Conservation (phyloP, 1,140 invertebrate species). For the Caligus rogercresseyi region DNA sequence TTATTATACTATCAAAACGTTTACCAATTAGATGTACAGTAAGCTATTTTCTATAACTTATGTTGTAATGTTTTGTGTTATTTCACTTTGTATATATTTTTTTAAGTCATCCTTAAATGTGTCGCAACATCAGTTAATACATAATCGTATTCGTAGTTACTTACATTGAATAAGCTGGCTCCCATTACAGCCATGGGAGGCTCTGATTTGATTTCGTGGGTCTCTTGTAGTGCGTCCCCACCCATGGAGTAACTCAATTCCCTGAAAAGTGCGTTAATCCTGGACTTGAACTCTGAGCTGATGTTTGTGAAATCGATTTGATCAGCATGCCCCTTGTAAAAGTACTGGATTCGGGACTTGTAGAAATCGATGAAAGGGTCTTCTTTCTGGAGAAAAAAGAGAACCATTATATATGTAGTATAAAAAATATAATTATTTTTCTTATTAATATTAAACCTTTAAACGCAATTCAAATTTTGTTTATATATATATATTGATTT, state of each 20-base stretch:
- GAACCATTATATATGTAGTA: too few relatives aligned
- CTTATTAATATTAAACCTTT: too few relatives aligned
- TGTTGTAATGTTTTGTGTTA: too few relatives aligned
- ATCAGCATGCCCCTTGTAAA: constrained; percentile 3
- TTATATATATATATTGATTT: too few relatives aligned
- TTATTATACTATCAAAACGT: too few relatives aligned
- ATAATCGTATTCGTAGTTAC: not conserved
- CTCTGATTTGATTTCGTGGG: not conserved
- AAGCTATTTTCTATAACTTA: too few relatives aligned
- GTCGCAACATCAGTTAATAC: too few relatives aligned
- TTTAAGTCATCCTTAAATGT: too few relatives aligned
- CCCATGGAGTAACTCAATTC: not conserved
- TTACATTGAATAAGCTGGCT: constrained; percentile 7
- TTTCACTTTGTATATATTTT: too few relatives aligned
- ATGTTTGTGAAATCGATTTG: not conserved
- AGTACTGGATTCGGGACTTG: constrained; percentile 2
- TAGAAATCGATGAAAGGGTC: constrained; percentile 15
- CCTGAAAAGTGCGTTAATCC: not conserved
- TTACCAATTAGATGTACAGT: too few relatives aligned
- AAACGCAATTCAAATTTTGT: too few relatives aligned
- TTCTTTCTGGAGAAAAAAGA: constrained; percentile 9
- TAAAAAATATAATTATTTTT: too few relatives aligned
- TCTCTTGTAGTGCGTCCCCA: not conserved
- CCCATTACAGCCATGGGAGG: constrained; percentile 3
- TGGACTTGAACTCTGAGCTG: not conserved